phyloP scores from a whole-genome alignment of 2,797 vertebrate genomes.

The Lutra lutra region DNA sequence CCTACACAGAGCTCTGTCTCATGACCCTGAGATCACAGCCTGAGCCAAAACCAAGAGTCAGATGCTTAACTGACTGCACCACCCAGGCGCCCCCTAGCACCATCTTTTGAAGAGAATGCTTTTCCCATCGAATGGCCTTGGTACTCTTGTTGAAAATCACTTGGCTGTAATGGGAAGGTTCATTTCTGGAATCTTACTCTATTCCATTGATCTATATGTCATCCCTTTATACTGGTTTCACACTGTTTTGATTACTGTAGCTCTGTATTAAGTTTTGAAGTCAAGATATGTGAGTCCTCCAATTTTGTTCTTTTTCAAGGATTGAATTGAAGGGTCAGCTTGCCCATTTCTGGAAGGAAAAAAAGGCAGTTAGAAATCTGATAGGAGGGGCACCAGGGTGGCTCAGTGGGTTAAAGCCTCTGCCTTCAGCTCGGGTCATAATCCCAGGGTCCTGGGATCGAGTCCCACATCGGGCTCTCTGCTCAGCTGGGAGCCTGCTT shows the following conservation, averaged over 20 bases:
- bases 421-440: too few species aligned
- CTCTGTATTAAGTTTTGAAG: constrained; percentile 35
- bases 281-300: background rate
- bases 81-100: background rate
- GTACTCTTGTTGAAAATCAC: background rate
- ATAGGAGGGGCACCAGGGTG: background rate
- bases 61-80: background rate
- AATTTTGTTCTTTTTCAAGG: background rate
- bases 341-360: background rate
- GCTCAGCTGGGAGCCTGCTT: too few species aligned
- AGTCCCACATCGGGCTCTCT: too few species aligned
- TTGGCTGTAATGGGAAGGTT: constrained; percentile 8
- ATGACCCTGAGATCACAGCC: background rate
- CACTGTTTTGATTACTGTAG: background rate
- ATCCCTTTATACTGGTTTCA: background rate
- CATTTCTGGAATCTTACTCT: constrained; percentile 9
- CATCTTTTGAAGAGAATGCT: background rate
- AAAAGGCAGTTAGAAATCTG: constrained; percentile 22
- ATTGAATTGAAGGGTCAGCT: background rate
- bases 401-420: too few species aligned
- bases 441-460: too few species aligned
- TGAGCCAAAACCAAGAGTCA: background rate
- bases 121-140: background rate
- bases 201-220: background rate
- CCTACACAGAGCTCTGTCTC: background rate